phyloP scores from a whole-genome alignment of 2,113 vertebrate species.

The Rattus norvegicus region GRCr8 NC_086028.1:13388001-13388500 shows the following conservation, averaged over 20 bases:
- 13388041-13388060: constrained; percentile 79
- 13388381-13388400: neutral
- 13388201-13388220: neutral
- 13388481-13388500: neutral
- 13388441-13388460: neutral
- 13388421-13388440: neutral
- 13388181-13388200: neutral
- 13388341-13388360: neutral
- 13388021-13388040: constrained; percentile 85
- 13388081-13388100: constrained; percentile 25
- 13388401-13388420: neutral
- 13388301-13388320: neutral
- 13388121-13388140: neutral
- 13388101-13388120: neutral
- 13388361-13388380: neutral
- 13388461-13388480: too few species aligned
- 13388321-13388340: neutral
- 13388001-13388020: constrained; percentile 83
- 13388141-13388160: neutral
- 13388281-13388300: neutral
- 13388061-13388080: constrained; percentile 82
- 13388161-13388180: neutral
- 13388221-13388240: too few species aligned
- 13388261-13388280: neutral
- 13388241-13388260: neutral